Conservation (phyloP, 2,888 invertebrate species). For the Hirtodrosophila alboralis region DNA sequence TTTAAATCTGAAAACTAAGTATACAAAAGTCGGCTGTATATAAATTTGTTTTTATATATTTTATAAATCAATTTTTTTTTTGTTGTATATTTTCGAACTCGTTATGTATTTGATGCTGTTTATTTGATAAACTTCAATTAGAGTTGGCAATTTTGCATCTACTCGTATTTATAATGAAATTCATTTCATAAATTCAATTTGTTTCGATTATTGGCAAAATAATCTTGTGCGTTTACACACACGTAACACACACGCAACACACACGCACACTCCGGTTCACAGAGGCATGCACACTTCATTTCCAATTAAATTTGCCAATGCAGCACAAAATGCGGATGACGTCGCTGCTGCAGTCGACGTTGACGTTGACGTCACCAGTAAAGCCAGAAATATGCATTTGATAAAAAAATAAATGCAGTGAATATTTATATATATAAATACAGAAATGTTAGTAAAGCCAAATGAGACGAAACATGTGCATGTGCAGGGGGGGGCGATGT, state of each 20-base stretch:
- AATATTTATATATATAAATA: conserved; percentile 58
- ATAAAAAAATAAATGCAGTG: conserved; percentile 58
- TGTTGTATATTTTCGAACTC: conserved; percentile 17
- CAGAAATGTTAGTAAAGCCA: conserved; percentile 48
- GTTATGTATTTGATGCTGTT: conserved; percentile 36
- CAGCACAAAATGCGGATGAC: conserved; percentile 62
- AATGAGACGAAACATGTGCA: conserved; percentile 25
- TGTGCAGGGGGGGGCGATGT: no score
- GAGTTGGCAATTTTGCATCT: conserved; percentile 54
- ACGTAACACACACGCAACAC: conserved; percentile 20
- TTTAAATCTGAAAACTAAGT: no score
- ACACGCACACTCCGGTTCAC: conserved; percentile 26
- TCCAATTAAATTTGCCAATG: conserved; percentile 78
- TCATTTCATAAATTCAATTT: conserved; percentile 78
- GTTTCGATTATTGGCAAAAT: conserved; percentile 78
- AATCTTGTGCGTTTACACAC: conserved; percentile 65
- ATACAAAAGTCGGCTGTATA: background rate
- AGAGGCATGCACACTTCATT: conserved; percentile 64
- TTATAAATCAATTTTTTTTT: no score
- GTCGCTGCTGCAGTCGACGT: conserved; percentile 10
- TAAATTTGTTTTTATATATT: conserved; percentile 4
- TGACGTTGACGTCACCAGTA: conserved; percentile 22
- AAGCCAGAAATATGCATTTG: conserved; percentile 51
- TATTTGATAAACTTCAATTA: conserved; percentile 71
- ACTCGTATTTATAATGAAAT: conserved; percentile 62